Evolutionary conservation across 2,797 vertebrate species (phyloP).

Genomic region (Hypotaenidia okinawae): DNA sequence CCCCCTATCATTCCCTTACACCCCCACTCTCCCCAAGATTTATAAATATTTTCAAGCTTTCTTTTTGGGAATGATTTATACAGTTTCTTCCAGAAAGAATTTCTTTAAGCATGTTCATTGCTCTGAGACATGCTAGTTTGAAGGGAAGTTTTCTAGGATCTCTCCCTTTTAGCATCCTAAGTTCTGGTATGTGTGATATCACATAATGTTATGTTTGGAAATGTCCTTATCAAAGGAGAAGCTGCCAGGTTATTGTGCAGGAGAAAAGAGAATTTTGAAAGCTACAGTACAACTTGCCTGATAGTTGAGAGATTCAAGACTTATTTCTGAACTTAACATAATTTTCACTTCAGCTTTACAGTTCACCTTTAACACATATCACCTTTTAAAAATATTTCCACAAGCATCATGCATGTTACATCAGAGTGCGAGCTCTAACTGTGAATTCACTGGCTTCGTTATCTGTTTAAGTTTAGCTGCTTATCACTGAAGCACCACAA

Average conservation of each 20-base stretch:
- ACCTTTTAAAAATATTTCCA: constrained; percentile 44
- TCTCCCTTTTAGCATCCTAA: constrained; percentile 1
- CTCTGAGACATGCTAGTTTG: not conserved
- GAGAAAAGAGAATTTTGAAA: constrained; percentile 50
- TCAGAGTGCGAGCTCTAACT: not conserved
- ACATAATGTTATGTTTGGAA: constrained; percentile 34
- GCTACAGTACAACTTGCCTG: constrained; percentile 22
- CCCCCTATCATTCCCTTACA: not conserved
- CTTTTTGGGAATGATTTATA: not conserved
- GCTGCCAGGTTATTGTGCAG: constrained; percentile 27
- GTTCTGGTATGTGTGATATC: constrained; percentile 46
- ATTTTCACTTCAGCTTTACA: constrained; percentile 58
- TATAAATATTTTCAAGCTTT: not conserved
- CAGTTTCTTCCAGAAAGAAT: not conserved
- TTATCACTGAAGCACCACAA: not conserved
- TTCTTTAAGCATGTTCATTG: not conserved
- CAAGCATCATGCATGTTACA: not conserved
- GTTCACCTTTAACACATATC: constrained; percentile 48
- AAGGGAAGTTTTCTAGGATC: constrained; percentile 4
- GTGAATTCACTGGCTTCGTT: not conserved
- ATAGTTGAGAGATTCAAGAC: constrained; percentile 37
- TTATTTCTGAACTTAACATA: constrained; percentile 52
- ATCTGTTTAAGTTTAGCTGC: not conserved
- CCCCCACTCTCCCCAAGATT: rapidly evolving
- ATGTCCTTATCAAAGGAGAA: constrained; percentile 45